Evolutionary conservation across 2,888 invertebrate genomes (phyloP).

Genomic region (Stramonita haemastoma): DNA sequence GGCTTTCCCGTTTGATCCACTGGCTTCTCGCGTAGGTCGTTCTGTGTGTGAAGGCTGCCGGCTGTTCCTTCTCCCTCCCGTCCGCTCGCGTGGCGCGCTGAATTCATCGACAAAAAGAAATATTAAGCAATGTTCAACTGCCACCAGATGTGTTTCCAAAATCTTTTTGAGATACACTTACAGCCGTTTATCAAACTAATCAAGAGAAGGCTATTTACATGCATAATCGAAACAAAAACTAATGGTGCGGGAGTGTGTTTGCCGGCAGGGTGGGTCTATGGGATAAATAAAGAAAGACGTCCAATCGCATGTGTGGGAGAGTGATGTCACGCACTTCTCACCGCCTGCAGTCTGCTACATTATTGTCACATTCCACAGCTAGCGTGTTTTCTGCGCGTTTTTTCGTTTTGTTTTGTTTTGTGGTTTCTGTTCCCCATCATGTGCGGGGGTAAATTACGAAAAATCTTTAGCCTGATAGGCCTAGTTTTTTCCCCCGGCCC

Average conservation of each 20-base stretch:
- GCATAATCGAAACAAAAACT: background rate
- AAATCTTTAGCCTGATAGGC: background rate
- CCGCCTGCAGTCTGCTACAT: background rate
- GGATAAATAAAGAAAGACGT: background rate
- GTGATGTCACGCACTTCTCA: conserved; percentile 36
- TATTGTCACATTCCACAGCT: background rate
- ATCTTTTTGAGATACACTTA: background rate
- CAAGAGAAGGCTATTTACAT: background rate
- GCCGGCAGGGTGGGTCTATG: conserved; percentile 14
- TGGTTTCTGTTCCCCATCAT: too few relatives aligned
- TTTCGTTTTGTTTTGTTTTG: background rate
- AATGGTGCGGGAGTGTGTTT: background rate
- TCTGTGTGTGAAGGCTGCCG: conserved; percentile 39
- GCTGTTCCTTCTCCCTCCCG: conserved; percentile 56
- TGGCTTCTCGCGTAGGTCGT: conserved; percentile 33
- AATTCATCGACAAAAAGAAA: background rate
- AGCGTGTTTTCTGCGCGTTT: background rate
- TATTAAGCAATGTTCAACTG: background rate
- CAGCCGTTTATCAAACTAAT: background rate
- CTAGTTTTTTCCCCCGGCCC: background rate
- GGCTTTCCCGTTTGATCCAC: conserved; percentile 42
- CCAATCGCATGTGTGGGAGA: conserved; percentile 37
- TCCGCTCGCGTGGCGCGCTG: background rate
- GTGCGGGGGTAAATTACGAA: too few relatives aligned
- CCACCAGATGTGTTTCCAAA: background rate